Evolutionary conservation across 2,797 vertebrate species (phyloP), one percentile per base, ranked within the genome.

Genomic region (Catostomus latipinnis): DNA sequence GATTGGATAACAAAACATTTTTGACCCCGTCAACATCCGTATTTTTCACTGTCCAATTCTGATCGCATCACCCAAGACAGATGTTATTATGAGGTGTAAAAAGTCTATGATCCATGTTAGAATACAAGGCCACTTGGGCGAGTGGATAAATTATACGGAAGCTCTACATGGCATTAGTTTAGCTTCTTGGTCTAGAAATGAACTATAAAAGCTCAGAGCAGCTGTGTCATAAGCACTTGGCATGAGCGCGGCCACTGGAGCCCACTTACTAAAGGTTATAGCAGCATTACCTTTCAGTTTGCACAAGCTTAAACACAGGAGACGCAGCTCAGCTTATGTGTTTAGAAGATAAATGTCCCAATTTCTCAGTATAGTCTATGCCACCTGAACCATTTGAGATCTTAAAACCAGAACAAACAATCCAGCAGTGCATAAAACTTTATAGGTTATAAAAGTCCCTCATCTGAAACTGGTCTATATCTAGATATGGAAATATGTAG

Each of bases 211-310:
- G 70, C 18, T 34, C 5, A 80, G 77, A 78, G 48, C 73, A 66
- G 60, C 58, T 77, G 73, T 60, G 34, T 72, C 56, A 46, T 67
- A 60, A 77, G 53, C 48, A 85, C 71, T 76, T 80, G 77, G 57
- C 57, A 70, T 12, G 56, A 68, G 70, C 56, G n/a, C 14, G 9
- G 75, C 45, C 71, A 70, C 57, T 16, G 46, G 71, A 68, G 81
- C 76, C 67, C 71, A 80, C 74, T 79, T 71, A 79, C 56, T 63
- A 78, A 69, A 78, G 71, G 71, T 74, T 74, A 82, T 14, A 6
- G 14, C 11, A 76, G 72, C 58, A 58, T 61, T 43, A 63, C 34
- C 58, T 46, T 62, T 67, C 43, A 57, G 49, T 69, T 73, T 50
- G 46, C 73, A 52, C 66, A 82, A 71, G 10, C 45, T 8, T 54